phyloP scores from a whole-genome alignment of 2,888 invertebrate species.

The Adelphocoris suturalis region DNA sequence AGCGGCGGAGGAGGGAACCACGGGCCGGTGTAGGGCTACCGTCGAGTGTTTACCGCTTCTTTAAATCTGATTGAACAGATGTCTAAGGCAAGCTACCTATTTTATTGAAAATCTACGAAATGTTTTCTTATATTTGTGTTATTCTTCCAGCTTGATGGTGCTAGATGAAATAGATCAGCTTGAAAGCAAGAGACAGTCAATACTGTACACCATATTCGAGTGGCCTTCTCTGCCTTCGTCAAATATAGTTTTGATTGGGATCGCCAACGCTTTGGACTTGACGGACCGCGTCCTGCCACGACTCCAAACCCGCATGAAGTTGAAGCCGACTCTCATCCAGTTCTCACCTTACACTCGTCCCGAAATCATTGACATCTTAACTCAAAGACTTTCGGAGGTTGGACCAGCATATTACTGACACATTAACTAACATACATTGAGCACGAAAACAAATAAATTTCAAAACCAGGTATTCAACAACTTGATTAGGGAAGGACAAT shows the following conservation, averaged over 20 bases:
- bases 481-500: no score
- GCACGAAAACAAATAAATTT: no score
- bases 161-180: slow-evolving; percentile 98
- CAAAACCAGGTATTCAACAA: no score
- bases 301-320: slow-evolving; percentile 87
- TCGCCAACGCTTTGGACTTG: slow-evolving; percentile 97
- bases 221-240: slow-evolving; percentile 89
- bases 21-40: no score
- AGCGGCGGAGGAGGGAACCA: no score
- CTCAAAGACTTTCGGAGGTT: slow-evolving; percentile 85
- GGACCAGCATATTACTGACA: background rate
- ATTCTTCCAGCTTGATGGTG: slow-evolving; percentile 84
- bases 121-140: no score
- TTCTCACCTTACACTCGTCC: slow-evolving; percentile 95
- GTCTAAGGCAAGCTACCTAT: no score
- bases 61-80: no score
- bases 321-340: slow-evolving; percentile 89
- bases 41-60: no score
- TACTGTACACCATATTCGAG: slow-evolving; percentile 95
- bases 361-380: slow-evolving; percentile 93
- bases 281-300: slow-evolving; percentile 94
- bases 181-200: slow-evolving; percentile 89
- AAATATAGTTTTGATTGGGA: slow-evolving; percentile 90
- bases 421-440: no score
- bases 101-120: no score